Evolutionary conservation across 2,113 vertebrate species (phyloP).

Genomic region (Egretta garzetta): DNA sequence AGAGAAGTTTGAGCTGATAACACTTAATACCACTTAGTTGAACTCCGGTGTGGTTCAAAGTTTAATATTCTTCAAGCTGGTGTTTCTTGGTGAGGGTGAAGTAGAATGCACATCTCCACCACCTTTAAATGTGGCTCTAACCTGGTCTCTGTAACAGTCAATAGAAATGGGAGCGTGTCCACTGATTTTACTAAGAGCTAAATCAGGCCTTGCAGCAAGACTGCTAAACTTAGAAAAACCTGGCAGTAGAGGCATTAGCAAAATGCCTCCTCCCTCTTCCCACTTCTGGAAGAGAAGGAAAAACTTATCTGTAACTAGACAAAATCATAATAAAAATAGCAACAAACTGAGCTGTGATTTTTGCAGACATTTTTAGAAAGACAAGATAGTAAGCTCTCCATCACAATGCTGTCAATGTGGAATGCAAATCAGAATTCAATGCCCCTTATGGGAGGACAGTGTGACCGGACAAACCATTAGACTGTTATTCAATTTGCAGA

Average conservation of each 20-base stretch:
- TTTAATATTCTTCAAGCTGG: background rate
- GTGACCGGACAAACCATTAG: background rate
- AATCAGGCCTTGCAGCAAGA: background rate
- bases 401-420: background rate
- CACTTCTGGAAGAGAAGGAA: background rate
- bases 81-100: background rate
- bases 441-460: background rate
- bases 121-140: background rate
- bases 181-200: background rate
- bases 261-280: background rate
- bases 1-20: background rate
- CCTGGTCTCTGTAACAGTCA: background rate
- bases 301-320: background rate
- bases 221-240: background rate
- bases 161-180: background rate
- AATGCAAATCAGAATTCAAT: background rate
- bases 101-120: background rate
- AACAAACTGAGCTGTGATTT: background rate
- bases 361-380: background rate
- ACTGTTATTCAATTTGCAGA: background rate
- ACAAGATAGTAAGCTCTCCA: background rate
- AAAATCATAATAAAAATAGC: background rate
- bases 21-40: background rate
- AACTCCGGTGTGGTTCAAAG: background rate
- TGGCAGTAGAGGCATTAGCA: background rate